Evolutionary conservation across 2,888 invertebrate species (phyloP).

Genomic region (Acrobasis repandana): DNA sequence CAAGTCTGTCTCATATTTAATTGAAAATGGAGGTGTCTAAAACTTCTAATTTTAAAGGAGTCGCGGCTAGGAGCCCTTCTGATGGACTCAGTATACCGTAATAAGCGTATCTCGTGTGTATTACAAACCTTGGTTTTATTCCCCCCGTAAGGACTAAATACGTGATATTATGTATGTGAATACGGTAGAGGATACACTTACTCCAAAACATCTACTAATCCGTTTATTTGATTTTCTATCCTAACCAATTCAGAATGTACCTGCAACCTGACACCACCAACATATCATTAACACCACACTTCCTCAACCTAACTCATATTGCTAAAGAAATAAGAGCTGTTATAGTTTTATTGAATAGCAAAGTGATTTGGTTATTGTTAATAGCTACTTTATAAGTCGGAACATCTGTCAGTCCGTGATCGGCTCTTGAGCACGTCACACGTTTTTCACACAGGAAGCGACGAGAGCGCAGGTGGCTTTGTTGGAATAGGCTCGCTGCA

Average conservation of each 20-base stretch:
- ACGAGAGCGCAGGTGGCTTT: constrained; percentile 20
- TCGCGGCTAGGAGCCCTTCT: too few species aligned
- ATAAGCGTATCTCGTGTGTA: too few species aligned
- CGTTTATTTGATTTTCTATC: constrained; percentile 10
- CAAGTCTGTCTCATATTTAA: too few species aligned
- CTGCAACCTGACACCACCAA: constrained; percentile 32
- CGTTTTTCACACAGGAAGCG: constrained; percentile 55
- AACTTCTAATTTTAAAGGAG: too few species aligned
- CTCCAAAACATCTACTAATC: constrained; percentile 2
- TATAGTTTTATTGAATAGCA: background rate
- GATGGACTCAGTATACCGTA: too few species aligned
- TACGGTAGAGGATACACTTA: background rate
- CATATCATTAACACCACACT: constrained; percentile 10
- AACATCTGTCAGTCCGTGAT: constrained; percentile 29
- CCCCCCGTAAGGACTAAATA: too few species aligned
- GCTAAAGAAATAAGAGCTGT: background rate
- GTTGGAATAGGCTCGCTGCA: background rate
- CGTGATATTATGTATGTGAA: background rate
- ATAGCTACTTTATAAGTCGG: constrained; percentile 28
- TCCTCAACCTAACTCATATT: background rate
- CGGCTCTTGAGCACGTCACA: constrained; percentile 54
- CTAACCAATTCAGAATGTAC: constrained; percentile 20
- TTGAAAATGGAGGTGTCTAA: too few species aligned
- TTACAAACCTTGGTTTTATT: too few species aligned
- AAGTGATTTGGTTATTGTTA: constrained; percentile 21